These are phyloP conservation scores for Aulostomus chinensis DNA, from an alignment of 2,797 vertebrate species.

Conservation along the genomic window DNA sequence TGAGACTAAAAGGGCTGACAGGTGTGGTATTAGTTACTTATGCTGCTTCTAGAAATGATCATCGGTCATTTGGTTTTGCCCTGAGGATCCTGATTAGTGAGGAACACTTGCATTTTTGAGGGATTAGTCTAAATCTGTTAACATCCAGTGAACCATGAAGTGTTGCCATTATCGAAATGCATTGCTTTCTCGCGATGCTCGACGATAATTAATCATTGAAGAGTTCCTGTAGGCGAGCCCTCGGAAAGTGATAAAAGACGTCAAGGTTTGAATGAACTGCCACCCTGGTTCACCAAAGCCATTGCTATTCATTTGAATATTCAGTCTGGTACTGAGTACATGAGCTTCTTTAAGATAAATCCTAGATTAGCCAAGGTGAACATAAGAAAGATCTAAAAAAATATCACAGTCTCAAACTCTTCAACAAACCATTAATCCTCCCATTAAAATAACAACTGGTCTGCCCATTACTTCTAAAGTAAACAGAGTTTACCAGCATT, in stretches of 20 bases:
- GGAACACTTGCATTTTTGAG: constrained; percentile 30
- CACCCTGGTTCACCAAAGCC: too few relatives aligned
- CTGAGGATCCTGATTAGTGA: constrained; percentile 42
- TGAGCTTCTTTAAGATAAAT: too few relatives aligned
- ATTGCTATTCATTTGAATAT: too few relatives aligned
- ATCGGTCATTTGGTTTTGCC: constrained; percentile 37
- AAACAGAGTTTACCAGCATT: constrained; percentile 31
- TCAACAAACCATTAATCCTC: constrained; percentile 17
- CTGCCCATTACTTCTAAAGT: constrained; percentile 21
- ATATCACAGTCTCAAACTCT: constrained; percentile 14
- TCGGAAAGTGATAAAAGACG: neutral
- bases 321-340: too few relatives aligned
- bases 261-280: too few relatives aligned
- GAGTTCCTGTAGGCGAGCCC: too few relatives aligned
- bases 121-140: constrained; percentile 33
- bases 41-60: constrained; percentile 37
- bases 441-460: constrained; percentile 13
- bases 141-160: constrained; percentile 36
- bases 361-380: constrained; percentile 32
- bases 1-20: constrained; percentile 58
- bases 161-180: constrained; percentile 20
- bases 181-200: too few relatives aligned
- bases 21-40: constrained; percentile 54
- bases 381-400: constrained; percentile 21
- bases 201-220: too few relatives aligned